phyloP scores from a whole-genome alignment of 2,113 vertebrate genomes.

The Heterotilapia buettikoferi region DNA sequence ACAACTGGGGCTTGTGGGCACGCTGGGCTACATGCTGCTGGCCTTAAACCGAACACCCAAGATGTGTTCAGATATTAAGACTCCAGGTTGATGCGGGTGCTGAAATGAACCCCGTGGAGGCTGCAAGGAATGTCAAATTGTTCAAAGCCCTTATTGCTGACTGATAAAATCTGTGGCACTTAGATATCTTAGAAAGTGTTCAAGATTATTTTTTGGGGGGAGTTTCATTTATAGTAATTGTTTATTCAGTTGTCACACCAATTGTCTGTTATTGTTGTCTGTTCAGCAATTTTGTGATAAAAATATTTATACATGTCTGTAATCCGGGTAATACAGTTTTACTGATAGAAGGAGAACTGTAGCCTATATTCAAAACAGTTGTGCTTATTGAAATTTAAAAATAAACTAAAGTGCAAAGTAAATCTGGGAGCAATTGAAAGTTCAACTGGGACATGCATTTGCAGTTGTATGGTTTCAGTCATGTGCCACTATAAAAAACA shows the following conservation, averaged over 20 bases:
- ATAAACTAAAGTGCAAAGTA: background rate
- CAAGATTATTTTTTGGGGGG: background rate
- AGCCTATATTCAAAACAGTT: background rate
- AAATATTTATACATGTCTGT: background rate
- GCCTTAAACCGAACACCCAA: background rate
- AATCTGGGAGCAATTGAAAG: background rate
- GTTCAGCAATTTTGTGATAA: background rate
- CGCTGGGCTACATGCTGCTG: conserved; percentile 22
- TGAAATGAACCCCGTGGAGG: background rate
- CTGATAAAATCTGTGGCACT: background rate
- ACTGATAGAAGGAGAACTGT: background rate
- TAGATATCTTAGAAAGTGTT: background rate
- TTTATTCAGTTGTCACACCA: background rate
- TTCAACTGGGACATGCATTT: background rate
- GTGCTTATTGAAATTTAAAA: background rate
- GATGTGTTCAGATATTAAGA: conserved; percentile 1
- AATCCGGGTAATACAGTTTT: background rate
- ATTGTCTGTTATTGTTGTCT: background rate
- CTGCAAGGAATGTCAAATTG: background rate
- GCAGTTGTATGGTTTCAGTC: background rate
- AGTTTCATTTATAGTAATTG: background rate
- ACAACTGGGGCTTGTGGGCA: conserved; percentile 50
- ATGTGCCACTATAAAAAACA: background rate
- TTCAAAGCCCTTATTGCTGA: background rate
- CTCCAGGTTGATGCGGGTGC: background rate